Conservation (phyloP, 2,797 vertebrate genomes). For the Lemur catta region DNA sequence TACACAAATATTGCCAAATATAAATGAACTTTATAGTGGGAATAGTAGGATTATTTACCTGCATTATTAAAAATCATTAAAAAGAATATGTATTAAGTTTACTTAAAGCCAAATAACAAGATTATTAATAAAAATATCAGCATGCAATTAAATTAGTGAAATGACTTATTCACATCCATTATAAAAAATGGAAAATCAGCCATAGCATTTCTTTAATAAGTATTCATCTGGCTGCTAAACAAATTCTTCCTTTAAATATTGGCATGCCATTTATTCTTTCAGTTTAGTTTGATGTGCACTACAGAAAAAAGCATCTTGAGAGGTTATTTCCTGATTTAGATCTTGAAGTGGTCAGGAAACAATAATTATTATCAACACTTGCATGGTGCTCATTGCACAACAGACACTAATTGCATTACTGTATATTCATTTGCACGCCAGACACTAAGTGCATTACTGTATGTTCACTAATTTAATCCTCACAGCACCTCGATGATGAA, state of each 20-base stretch:
- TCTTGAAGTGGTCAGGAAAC: neutral
- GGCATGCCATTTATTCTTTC: neutral
- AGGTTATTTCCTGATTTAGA: neutral
- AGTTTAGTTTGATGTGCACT: neutral
- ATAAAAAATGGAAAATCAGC: constrained; percentile 21
- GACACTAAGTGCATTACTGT: rapidly evolving
- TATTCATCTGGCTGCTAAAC: neutral
- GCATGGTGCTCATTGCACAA: rapidly evolving
- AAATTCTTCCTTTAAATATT: neutral
- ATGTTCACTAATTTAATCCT: neutral
- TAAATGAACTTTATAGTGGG: neutral
- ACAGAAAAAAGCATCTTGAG: neutral
- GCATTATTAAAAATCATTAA: neutral
- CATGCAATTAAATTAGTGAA: neutral
- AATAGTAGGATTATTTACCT: neutral
- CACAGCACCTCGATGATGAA: neutral
- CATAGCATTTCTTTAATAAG: neutral
- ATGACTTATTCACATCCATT: neutral
- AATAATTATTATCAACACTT: neutral
- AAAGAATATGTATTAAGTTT: neutral
- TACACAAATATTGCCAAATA: neutral
- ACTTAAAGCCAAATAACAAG: neutral
- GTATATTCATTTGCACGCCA: neutral
- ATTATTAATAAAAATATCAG: neutral
- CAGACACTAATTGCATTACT: neutral